These are phyloP conservation scores for Aselliscus stoliczkanus DNA, from an alignment of 2,797 vertebrate genomes.

Conservation along the genomic window DNA sequence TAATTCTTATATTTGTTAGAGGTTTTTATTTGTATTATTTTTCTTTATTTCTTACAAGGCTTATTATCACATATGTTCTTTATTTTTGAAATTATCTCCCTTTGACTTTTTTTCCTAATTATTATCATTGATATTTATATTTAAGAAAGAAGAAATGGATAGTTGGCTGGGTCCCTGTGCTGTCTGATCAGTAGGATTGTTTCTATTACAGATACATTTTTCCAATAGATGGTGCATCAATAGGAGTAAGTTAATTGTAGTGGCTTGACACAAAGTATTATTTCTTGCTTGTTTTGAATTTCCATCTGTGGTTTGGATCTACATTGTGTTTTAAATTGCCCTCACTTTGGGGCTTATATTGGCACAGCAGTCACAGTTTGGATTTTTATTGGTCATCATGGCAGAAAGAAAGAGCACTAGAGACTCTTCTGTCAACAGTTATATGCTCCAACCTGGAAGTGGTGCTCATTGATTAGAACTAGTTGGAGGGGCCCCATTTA, in stretches of 20 bases:
- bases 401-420: not conserved
- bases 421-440: not conserved
- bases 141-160: not conserved
- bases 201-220: constrained; percentile 6
- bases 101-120: not conserved
- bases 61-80: not conserved
- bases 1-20: not conserved
- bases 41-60: not conserved
- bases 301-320: not conserved
- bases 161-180: not conserved
- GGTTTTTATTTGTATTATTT: not conserved
- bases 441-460: not conserved
- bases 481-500: not conserved
- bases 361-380: not conserved
- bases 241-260: not conserved
- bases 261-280: not conserved
- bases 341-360: not conserved
- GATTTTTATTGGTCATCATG: not conserved
- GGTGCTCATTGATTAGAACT: not conserved
- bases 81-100: not conserved
- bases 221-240: not conserved
- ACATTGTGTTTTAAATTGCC: not conserved
- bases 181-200: not conserved
- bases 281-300: not conserved
- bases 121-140: not conserved